A percentile compares a stretch with the other conserved stretches of the same genome.
These are phyloP conservation scores for Neolamprologus cancellatus DNA, from an alignment of 2,113 vertebrate genomes.

Conservation along the genomic window DNA sequence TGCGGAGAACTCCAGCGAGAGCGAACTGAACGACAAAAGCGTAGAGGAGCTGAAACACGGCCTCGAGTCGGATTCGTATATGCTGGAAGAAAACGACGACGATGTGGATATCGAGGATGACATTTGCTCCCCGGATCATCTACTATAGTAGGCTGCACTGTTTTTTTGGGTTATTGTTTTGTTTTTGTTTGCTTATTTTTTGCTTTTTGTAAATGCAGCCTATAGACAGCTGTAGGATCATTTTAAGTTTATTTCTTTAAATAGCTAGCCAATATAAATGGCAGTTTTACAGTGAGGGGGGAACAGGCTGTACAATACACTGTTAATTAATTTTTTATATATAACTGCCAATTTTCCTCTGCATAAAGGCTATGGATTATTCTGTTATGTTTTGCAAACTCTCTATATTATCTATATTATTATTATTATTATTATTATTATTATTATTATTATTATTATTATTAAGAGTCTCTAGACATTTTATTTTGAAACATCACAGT, in stretches of 20 bases:
- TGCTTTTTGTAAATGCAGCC: background rate
- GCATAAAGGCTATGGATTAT: background rate
- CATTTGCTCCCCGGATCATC: slow-evolving; percentile 74
- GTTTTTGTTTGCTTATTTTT: background rate
- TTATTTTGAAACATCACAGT: background rate
- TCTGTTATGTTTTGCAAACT: background rate
- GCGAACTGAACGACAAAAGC: slow-evolving; percentile 64
- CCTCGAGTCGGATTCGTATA: slow-evolving; percentile 69
- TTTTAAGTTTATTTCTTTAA: background rate
- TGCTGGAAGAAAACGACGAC: slow-evolving; percentile 74
- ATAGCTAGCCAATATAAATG: background rate
- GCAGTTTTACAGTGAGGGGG: background rate
- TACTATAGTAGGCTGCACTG: slow-evolving; percentile 71
- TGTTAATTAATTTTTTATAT: background rate
- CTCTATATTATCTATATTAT: background rate
- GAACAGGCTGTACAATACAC: background rate
- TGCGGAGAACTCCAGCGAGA: slow-evolving; percentile 74
- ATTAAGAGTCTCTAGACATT: background rate
- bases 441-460: background rate
- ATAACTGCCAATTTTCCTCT: background rate
- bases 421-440: slow-evolving; percentile 12
- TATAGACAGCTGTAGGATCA: background rate
- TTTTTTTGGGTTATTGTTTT: background rate
- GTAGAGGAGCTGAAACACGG: slow-evolving; percentile 62
- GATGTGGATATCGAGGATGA: slow-evolving; percentile 94